Conservation (phyloP, 2,797 vertebrate genomes). For the Etheostoma nigrum region DNA sequence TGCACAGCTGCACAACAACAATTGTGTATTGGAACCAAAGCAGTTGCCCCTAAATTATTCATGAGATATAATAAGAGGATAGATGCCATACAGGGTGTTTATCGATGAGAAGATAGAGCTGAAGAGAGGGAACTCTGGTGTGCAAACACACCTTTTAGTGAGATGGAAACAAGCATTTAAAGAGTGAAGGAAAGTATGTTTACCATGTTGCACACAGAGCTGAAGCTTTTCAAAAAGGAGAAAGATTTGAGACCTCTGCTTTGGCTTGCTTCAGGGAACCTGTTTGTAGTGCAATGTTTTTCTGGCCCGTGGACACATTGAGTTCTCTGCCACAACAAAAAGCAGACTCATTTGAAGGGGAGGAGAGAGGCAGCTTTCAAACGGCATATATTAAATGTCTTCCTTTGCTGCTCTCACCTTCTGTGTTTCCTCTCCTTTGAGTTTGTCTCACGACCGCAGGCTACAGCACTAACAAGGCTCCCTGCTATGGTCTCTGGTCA, state of each 20-base stretch:
- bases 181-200: constrained; percentile 22
- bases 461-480: constrained; percentile 62
- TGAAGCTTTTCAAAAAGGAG: constrained; percentile 34
- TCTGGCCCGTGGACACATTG: constrained; percentile 66
- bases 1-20: constrained; percentile 47
- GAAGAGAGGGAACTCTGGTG: constrained; percentile 13
- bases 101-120: constrained; percentile 27
- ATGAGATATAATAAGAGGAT: constrained; percentile 67
- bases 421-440: constrained; percentile 56
- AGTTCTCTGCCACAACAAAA: constrained; percentile 67
- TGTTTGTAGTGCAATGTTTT: constrained; percentile 73
- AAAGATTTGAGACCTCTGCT: constrained; percentile 45
- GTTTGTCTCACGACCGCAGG: constrained; percentile 58
- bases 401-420: constrained; percentile 60
- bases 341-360: constrained; percentile 30
- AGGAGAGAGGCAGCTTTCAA: constrained; percentile 60
- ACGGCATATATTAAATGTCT: constrained; percentile 74
- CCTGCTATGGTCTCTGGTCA: constrained; percentile 54
- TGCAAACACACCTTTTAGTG: constrained; percentile 41
- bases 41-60: constrained; percentile 64
- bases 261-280: constrained; percentile 62
- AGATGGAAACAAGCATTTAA: constrained; percentile 49
- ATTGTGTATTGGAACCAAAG: constrained; percentile 62
- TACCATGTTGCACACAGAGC: constrained; percentile 34
- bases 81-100: constrained; percentile 31